phyloP scores from a whole-genome alignment of 2,888 invertebrate species.

The Villa cingulata region DNA sequence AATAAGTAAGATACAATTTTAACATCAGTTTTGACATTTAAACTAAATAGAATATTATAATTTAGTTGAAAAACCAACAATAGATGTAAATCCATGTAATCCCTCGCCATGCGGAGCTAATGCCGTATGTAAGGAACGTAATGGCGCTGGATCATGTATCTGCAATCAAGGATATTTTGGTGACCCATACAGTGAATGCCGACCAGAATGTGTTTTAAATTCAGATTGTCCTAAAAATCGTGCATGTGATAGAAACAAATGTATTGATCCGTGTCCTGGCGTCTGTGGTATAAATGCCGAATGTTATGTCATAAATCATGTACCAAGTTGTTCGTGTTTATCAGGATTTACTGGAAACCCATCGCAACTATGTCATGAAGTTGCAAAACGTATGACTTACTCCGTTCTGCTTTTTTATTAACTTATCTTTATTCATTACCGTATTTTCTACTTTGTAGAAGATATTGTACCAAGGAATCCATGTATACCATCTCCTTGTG shows the following conservation, averaged over 20 bases:
- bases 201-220: conserved; percentile 75
- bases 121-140: conserved; percentile 67
- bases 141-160: conserved; percentile 69
- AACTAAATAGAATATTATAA: not conserved
- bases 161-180: conserved; percentile 73
- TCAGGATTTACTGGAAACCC: conserved; percentile 71
- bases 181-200: conserved; percentile 73
- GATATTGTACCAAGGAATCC: conserved; percentile 38
- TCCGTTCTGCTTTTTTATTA: conserved; percentile 29
- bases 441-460: conserved; percentile 16
- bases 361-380: conserved; percentile 41
- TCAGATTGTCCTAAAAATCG: conserved; percentile 62
- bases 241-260: conserved; percentile 75
- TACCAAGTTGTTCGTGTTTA: conserved; percentile 65
- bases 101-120: conserved; percentile 81
- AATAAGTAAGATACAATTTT: conserved; percentile 39
- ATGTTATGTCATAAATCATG: conserved; percentile 68
- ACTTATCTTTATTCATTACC: too few relatives aligned
- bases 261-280: conserved; percentile 68
- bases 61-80: conserved; percentile 28
- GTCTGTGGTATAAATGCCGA: conserved; percentile 69
- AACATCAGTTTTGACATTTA: too few relatives aligned
- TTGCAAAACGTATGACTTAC: conserved; percentile 40
- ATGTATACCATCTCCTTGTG: conserved; percentile 62
- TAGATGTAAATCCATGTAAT: conserved; percentile 58